Evolutionary conservation across 2,113 vertebrate genomes (phyloP).

Genomic region (Gopherus evgoodei): DNA sequence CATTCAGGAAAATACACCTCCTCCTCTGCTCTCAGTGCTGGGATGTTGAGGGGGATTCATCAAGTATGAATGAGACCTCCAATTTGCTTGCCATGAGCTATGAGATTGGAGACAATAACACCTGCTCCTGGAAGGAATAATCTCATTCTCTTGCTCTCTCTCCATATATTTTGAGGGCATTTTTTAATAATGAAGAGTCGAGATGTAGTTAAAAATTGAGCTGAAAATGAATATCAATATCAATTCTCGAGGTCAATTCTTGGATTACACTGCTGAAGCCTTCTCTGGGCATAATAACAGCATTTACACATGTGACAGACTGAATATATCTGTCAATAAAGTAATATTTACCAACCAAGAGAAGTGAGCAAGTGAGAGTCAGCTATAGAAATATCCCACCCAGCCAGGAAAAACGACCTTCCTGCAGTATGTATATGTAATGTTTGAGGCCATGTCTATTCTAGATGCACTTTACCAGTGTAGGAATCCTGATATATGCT

Average conservation of each 20-base stretch:
- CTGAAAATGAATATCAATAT: neutral
- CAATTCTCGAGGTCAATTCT: neutral
- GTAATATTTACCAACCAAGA: neutral
- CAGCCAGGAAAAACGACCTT: neutral
- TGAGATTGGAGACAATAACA: conserved; percentile 29
- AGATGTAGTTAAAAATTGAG: neutral
- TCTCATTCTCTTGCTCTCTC: neutral
- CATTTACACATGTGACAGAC: neutral
- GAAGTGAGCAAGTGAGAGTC: neutral
- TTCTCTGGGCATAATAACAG: neutral
- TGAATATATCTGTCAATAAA: neutral
- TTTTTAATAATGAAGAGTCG: conserved; percentile 18
- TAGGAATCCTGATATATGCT: too few species aligned
- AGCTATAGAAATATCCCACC: neutral
- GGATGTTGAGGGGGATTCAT: conserved; percentile 45
- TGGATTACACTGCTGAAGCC: conserved; percentile 6
- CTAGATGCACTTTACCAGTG: neutral
- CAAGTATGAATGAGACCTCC: conserved; percentile 62
- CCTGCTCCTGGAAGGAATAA: conserved; percentile 11
- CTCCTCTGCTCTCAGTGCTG: neutral
- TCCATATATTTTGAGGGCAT: neutral
- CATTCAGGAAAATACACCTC: conserved; percentile 21
- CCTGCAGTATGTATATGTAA: neutral
- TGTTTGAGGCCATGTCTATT: neutral
- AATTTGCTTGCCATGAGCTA: conserved; percentile 15